Conservation (phyloP, 2,797 vertebrate species). For the Sebastes variabilis region DNA sequence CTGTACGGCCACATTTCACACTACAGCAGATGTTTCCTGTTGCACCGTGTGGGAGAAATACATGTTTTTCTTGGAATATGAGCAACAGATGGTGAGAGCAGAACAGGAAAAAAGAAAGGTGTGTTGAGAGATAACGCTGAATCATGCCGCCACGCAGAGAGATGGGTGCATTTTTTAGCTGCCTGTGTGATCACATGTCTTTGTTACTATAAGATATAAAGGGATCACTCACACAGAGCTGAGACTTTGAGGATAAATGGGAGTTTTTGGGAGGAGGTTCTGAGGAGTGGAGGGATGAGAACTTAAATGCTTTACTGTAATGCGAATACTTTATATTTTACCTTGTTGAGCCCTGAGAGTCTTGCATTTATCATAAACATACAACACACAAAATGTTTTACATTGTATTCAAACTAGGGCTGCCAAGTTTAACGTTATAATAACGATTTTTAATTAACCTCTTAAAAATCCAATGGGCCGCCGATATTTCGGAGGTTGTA, state of each 20-base stretch:
- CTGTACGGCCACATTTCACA: slow-evolving; percentile 43
- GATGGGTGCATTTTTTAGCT: slow-evolving; percentile 19
- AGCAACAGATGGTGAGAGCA: slow-evolving; percentile 56
- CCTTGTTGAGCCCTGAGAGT: background rate
- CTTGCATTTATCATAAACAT: background rate
- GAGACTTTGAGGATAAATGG: background rate
- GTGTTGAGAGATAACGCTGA: slow-evolving; percentile 58
- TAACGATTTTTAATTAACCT: too few relatives aligned
- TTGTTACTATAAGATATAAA: background rate
- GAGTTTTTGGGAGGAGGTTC: background rate
- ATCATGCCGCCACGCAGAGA: slow-evolving; percentile 14
- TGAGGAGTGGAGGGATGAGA: background rate
- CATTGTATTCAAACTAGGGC: background rate
- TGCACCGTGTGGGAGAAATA: slow-evolving; percentile 52
- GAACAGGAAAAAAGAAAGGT: slow-evolving; percentile 60
- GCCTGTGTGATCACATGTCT: slow-evolving; percentile 29
- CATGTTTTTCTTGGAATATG: slow-evolving; percentile 61
- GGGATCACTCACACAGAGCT: background rate
- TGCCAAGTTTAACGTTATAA: fast-evolving
- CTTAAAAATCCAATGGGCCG: too few relatives aligned
- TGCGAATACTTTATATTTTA: background rate
- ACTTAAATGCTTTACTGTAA: background rate
- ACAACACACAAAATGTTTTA: background rate
- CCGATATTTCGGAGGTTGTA: too few relatives aligned
- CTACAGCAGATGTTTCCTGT: slow-evolving; percentile 78